Conservation (phyloP, 2,113 vertebrate genomes). For the Arothron firmamentum region DNA sequence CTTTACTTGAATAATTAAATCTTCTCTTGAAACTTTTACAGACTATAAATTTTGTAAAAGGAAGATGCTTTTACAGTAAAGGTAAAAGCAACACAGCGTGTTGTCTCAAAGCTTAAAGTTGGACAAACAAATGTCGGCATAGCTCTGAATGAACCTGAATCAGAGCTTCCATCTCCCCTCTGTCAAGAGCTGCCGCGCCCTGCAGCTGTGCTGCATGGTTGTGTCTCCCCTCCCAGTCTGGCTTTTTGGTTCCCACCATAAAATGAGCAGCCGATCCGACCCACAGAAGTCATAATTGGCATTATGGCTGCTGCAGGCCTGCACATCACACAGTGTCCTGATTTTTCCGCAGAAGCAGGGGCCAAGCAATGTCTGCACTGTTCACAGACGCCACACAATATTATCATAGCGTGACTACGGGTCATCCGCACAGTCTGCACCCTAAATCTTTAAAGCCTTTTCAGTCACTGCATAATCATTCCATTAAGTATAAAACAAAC, state of each 20-base stretch:
- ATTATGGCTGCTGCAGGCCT: constrained; percentile 54
- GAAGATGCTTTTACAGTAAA: too few species aligned
- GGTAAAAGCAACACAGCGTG: too few species aligned
- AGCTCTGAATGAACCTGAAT: background rate
- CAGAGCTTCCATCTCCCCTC: constrained; percentile 6
- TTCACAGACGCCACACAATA: constrained; percentile 57
- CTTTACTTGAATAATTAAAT: too few species aligned
- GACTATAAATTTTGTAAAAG: too few species aligned
- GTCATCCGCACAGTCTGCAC: constrained; percentile 36
- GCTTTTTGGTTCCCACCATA: constrained; percentile 40
- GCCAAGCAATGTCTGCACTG: constrained; percentile 53
- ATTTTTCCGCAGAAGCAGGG: constrained; percentile 57
- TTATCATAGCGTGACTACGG: constrained; percentile 67
- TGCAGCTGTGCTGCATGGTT: constrained; percentile 57
- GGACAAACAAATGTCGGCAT: background rate
- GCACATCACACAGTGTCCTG: constrained; percentile 60
- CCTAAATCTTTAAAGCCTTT: constrained; percentile 23
- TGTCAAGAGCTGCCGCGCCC: constrained; percentile 44
- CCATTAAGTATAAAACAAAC: constrained; percentile 53
- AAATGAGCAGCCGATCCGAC: constrained; percentile 45
- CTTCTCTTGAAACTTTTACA: too few species aligned
- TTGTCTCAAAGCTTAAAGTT: too few species aligned
- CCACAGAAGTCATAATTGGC: constrained; percentile 59
- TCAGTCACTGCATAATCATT: constrained; percentile 41
- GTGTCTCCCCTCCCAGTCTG: constrained; percentile 13